These are phyloP conservation scores for Brachionus plicatilis DNA, from an alignment of 1,140 invertebrate species.

Conservation along the genomic window DNA sequence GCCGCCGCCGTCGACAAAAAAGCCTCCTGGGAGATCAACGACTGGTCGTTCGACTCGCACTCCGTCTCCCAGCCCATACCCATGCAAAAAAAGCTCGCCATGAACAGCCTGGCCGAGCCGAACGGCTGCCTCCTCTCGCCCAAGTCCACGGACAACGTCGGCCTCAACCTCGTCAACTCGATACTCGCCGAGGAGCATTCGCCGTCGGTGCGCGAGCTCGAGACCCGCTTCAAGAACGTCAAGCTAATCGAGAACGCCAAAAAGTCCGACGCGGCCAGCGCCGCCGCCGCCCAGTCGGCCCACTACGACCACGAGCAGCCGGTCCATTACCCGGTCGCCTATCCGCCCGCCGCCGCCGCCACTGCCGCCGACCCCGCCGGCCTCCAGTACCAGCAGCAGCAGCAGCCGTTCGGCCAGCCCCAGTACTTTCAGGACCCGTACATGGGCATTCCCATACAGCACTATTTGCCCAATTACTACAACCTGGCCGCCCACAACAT, in stretches of 20 bases:
- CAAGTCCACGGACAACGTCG: conserved; percentile 32
- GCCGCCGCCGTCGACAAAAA: neutral
- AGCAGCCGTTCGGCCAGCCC: neutral
- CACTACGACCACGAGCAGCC: conserved; percentile 6
- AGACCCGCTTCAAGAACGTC: neutral
- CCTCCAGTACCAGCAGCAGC: neutral
- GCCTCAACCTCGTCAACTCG: conserved; percentile 24
- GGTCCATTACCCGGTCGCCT: neutral
- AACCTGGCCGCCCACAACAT: conserved; percentile 34
- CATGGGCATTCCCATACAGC: conserved; percentile 14
- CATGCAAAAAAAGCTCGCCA: neutral
- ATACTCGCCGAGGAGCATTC: conserved; percentile 32
- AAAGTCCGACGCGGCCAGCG: neutral
- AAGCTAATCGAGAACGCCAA: neutral
- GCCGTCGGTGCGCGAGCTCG: conserved; percentile 27
- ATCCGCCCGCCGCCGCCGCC: neutral
- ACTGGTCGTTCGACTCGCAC: conserved; percentile 26
- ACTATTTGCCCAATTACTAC: conserved; percentile 21
- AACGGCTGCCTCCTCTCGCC: conserved; percentile 22
- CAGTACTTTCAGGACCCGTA: conserved; percentile 28
- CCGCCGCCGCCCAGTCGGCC: neutral
- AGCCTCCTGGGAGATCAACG: neutral
- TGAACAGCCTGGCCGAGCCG: neutral
- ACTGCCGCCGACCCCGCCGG: no score
- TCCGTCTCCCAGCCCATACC: conserved; percentile 35